Evolutionary conservation across 1,140 invertebrate species (phyloP).

Genomic region (Drosophila albomicans): DNA sequence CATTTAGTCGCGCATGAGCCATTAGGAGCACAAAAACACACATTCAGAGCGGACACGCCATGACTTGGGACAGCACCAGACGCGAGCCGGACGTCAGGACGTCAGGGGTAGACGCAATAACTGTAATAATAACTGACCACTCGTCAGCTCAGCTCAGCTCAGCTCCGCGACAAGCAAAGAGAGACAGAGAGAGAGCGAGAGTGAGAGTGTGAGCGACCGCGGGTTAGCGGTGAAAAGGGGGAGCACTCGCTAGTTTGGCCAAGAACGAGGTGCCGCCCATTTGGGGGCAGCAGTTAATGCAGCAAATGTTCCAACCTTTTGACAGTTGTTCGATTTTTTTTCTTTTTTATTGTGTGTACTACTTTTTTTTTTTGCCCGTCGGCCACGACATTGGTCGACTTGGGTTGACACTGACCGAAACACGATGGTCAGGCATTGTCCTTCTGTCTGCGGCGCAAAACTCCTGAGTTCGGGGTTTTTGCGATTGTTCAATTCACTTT

Average conservation of each 20-base stretch:
- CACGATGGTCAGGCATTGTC: conserved; percentile 20
- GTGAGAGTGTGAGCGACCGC: too few species aligned
- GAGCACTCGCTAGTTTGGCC: too few species aligned
- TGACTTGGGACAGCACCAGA: neutral
- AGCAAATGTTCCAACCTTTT: conserved; percentile 24
- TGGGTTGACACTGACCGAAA: conserved; percentile 67
- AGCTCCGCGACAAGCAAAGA: neutral
- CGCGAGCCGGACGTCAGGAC: neutral
- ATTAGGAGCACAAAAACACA: conserved; percentile 38
- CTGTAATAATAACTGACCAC: conserved; percentile 47
- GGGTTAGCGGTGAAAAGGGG: too few species aligned
- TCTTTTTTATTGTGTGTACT: neutral
- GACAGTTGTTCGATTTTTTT: conserved; percentile 44
- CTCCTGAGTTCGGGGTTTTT: conserved; percentile 27
- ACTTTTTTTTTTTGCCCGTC: conserved; percentile 9
- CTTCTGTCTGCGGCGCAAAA: conserved; percentile 12
- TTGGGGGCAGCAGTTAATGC: conserved; percentile 12
- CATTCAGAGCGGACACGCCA: conserved; percentile 31
- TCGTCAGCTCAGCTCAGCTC: conserved; percentile 6
- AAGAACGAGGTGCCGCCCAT: conserved; percentile 12
- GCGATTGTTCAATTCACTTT: conserved; percentile 46
- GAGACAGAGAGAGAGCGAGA: neutral
- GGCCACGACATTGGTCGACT: conserved; percentile 47
- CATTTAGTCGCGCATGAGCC: conserved; percentile 49
- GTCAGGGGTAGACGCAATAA: conserved; percentile 15